Base-by-base conservation (phyloP, 1,140 invertebrate genomes). In the Pseudomyrmex sp. region DNA sequence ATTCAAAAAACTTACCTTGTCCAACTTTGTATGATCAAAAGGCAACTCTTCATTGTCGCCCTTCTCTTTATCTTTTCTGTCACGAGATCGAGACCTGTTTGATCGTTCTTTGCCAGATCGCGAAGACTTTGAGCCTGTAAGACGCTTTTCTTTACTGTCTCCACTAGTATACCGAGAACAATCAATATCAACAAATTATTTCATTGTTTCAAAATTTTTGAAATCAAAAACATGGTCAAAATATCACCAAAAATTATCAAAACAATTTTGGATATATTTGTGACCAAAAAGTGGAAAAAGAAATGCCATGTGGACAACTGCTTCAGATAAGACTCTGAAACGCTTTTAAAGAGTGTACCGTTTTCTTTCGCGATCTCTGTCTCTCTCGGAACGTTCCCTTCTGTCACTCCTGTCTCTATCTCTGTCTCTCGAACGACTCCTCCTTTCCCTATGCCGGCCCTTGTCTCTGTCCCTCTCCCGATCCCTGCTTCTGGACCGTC, bases 11-110 rank as follows among this genome's bases (percentile, higher is more conserved):
- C 68, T 91, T 91, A 97, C 96, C 95, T 97, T 97, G 90, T 97
- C 97, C 85, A 96, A 95, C 93, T 96, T 96, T 54, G 96, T 96
- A 56, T 96, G 96, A 91, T 97, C 96, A 93, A 97, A 97, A 13
- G 95, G 93, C 85, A 95, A 93, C 76, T 95, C 95, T 56, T 94
- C 94, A 84, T 92, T 94, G 73, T 96, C 95, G 44, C 94, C 93
- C 83, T 95, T 94, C 91, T 97, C 96, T 75, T 95, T 94, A 82
- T 93, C 91, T 52, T 95, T 94, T n/a, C 87, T 63, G 0, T 89
- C 88, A 3, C 93, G 85, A 0, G 94, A 95, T 35, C 93, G 89
- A 7, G 94, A 94, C 76, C 94, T 88, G 23, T 94, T 95, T 0
- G 92, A 91, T 79, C 92, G 89, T 56, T 95, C 93, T 92, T 94